Conservation (phyloP, 1,140 invertebrate genomes). For the Macrosteles quadrilineatus region DNA sequence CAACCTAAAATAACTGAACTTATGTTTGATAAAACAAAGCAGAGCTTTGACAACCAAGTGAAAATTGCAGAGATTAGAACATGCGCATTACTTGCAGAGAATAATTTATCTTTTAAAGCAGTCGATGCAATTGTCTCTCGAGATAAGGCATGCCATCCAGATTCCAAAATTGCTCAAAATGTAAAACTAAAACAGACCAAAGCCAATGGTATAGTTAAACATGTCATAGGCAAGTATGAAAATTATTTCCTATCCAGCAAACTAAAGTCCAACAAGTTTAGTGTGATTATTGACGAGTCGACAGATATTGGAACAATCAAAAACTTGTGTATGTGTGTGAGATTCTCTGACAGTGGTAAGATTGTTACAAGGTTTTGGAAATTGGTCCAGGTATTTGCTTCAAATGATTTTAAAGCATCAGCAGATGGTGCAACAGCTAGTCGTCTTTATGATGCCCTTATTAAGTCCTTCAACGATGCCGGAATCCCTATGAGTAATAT, state of each 20-base stretch:
- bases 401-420: conserved; percentile 29
- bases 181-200: conserved; percentile 30
- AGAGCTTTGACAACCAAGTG: neutral
- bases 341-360: conserved; percentile 43
- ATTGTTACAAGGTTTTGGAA: conserved; percentile 46
- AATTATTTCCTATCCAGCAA: conserved; percentile 35
- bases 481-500: conserved; percentile 45
- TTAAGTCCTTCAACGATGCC: conserved; percentile 41
- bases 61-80: conserved; percentile 22
- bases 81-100: conserved; percentile 5
- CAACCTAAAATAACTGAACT: neutral
- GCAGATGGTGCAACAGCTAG: conserved; percentile 43
- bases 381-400: conserved; percentile 43
- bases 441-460: conserved; percentile 42
- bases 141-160: conserved; percentile 3
- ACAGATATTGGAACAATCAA: conserved; percentile 40
- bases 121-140: conserved; percentile 18
- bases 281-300: conserved; percentile 43
- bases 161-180: conserved; percentile 29
- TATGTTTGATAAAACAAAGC: neutral
- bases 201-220: conserved; percentile 36
- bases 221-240: conserved; percentile 39
- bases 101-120: conserved; percentile 27
- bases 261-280: conserved; percentile 40
- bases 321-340: conserved; percentile 39